These are phyloP conservation scores for Gymnorhina tibicen DNA, from an alignment of 2,113 vertebrate species.

Conservation along the genomic window DNA sequence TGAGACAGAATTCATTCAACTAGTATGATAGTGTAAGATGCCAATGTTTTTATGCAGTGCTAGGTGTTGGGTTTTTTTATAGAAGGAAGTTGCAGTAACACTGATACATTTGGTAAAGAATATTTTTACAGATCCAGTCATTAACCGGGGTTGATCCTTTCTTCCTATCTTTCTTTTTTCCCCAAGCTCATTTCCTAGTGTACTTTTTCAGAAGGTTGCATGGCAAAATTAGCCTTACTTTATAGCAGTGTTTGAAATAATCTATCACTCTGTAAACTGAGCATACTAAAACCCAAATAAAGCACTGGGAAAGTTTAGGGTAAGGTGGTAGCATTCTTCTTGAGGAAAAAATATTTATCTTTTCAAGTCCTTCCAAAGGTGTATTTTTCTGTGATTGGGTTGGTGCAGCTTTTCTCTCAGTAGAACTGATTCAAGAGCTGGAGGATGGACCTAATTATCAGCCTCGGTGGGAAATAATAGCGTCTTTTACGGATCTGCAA, in stretches of 20 bases:
- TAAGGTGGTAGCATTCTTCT: neutral
- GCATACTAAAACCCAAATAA: neutral
- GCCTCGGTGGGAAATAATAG: neutral
- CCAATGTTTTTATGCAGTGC: neutral
- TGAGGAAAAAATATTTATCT: neutral
- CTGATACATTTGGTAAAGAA: neutral
- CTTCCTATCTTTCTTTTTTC: neutral
- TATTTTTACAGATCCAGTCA: neutral
- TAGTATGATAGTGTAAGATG: neutral
- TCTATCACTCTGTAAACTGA: neutral
- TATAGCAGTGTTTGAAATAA: neutral
- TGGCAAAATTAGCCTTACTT: neutral
- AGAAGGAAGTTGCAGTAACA: neutral
- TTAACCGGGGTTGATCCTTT: neutral
- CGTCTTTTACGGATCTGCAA: neutral
- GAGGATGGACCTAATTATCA: neutral
- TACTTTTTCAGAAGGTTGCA: neutral
- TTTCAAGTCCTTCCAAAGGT: neutral
- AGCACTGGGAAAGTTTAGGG: neutral
- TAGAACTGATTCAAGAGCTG: neutral
- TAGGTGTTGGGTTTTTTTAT: neutral
- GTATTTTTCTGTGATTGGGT: neutral
- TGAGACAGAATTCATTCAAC: neutral
- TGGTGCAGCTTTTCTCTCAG: neutral
- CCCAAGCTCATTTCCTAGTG: neutral